Evolutionary conservation across 2,888 invertebrate genomes (phyloP), one percentile per base, ranked within the genome.

Genomic region (Nesidiocoris tenuis): DNA sequence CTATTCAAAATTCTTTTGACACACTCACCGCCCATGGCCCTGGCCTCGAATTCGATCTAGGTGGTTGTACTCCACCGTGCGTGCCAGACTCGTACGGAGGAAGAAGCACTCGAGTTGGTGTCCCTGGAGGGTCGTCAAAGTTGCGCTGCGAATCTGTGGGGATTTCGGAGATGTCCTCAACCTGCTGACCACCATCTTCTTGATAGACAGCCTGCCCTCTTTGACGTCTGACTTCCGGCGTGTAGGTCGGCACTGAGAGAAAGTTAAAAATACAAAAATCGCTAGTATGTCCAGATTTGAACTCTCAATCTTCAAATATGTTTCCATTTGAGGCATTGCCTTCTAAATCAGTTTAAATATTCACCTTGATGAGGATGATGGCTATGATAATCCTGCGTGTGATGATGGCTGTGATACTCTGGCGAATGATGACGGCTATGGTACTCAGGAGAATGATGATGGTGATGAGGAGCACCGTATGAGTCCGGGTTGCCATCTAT

Each of bases 61-160:
- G 72, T 39, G 72, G 72, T 18, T 72, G 72, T 1, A 72, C 72
- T 17, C 72, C 72, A 3, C 61, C 63, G 57, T 72, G 72, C 17
- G 54, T 61, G 18, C 61, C 56, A 5, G 54, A 25, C 23, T 25
- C 24, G 5, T 9, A 24, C n/a, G 70, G 70, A 2, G 70, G 70
- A 7, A 39, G n/a, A 25, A 59, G 70, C 0, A 24, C 24, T 24
- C 24, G 70, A 2, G 59, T 5, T 24, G 70, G 59, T 3, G 19
- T 17, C 12, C 39, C 39, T 7, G 39, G 59, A 39, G 54, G n/a
- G n/a, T 54, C 22, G 18, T 22, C 57, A n/a, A 21, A 57, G 56
- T 18, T 55, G 18, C 55, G 68, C 68, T 56, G 68, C 12, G 12
- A 19, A 55, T 39, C 22, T 68, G 68, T 5, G 17, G 65, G 18